These are phyloP conservation scores for Notospermus geniculatus DNA, from an alignment of 1,140 invertebrate species.

Conservation along the genomic window DNA sequence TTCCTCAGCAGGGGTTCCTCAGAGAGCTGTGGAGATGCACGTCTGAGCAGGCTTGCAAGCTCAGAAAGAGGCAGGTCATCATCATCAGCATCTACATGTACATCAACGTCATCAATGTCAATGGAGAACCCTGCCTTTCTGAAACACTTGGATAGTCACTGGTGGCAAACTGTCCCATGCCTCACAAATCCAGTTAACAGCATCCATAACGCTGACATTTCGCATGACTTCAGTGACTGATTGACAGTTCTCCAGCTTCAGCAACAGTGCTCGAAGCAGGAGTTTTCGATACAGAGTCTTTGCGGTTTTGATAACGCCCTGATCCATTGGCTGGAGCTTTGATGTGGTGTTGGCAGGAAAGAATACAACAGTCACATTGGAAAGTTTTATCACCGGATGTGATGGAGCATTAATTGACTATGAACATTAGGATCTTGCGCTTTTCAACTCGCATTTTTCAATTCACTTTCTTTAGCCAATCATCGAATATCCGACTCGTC, in stretches of 20 bases:
- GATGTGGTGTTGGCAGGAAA: not conserved
- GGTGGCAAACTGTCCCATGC: not conserved
- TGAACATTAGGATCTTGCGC: slow-evolving; percentile 23
- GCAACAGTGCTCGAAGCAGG: not conserved
- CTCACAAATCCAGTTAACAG: not conserved
- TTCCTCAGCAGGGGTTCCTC: too few relatives aligned
- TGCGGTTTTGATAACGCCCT: not conserved
- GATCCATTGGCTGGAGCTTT: not conserved
- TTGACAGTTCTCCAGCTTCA: not conserved
- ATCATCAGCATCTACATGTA: too few relatives aligned
- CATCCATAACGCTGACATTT: not conserved
- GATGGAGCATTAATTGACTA: not conserved
- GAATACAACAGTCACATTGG: not conserved
- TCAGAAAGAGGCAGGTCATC: too few relatives aligned
- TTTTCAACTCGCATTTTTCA: slow-evolving; percentile 17
- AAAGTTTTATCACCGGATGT: not conserved
- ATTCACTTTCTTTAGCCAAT: slow-evolving; percentile 29
- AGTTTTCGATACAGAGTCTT: not conserved
- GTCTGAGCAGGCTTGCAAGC: too few relatives aligned
- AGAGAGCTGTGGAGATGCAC: too few relatives aligned
- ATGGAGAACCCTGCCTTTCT: too few relatives aligned
- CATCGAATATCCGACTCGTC: slow-evolving; percentile 24
- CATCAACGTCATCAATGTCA: too few relatives aligned
- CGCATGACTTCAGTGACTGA: not conserved
- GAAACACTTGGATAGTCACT: not conserved